phyloP scores from a whole-genome alignment of 1,140 invertebrate genomes.

The Brachionus asplanchnoidis region DNA sequence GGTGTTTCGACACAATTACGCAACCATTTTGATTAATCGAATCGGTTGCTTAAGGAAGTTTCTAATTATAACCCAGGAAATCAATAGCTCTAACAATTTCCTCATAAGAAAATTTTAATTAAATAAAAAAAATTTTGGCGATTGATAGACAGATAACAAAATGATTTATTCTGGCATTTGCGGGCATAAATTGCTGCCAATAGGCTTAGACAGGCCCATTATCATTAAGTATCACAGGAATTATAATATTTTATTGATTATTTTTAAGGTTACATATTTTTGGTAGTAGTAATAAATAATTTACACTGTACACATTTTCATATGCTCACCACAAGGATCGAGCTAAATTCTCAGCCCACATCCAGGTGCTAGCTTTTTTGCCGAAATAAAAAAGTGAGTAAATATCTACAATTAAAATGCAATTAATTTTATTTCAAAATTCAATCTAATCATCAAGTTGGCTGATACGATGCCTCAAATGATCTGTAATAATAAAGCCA shows the following conservation, averaged over 20 bases:
- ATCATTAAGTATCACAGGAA: neutral
- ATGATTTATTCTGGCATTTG: neutral
- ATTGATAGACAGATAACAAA: neutral
- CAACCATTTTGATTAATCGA: neutral
- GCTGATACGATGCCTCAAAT: neutral
- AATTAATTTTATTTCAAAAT: neutral
- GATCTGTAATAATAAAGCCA: neutral
- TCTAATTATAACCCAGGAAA: neutral
- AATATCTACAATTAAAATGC: neutral
- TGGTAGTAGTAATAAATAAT: conserved; percentile 14
- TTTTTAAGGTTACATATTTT: conserved; percentile 9
- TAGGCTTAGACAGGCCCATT: neutral
- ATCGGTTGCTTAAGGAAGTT: neutral
- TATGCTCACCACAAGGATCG: neutral
- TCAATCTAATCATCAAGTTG: neutral
- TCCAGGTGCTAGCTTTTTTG: neutral
- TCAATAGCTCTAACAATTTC: neutral
- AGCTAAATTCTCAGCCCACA: neutral
- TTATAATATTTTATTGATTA: conserved; percentile 37
- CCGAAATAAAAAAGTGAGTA: neutral
- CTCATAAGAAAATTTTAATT: neutral
- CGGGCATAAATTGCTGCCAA: neutral
- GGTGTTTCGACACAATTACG: neutral
- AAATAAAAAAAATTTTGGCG: neutral
- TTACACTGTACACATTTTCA: neutral